phyloP scores from a whole-genome alignment of 37 sponge, comb jelly and placozoan genomes.

The Eunapius fragilis region DNA sequence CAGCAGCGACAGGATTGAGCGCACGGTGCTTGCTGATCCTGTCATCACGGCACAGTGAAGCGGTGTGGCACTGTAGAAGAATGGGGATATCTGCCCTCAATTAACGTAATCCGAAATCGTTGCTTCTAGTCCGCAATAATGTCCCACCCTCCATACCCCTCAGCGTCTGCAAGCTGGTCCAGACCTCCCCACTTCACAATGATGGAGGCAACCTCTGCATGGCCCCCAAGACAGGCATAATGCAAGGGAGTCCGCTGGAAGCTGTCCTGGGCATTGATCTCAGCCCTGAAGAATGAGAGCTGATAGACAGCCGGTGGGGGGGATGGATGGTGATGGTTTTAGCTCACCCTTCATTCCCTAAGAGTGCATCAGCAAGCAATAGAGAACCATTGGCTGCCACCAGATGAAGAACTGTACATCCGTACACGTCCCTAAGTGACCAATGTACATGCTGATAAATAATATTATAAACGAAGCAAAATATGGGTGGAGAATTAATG shows the following conservation, averaged over 20 bases:
- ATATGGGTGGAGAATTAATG: no score
- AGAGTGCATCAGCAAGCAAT: constrained; percentile 48
- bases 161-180: constrained; percentile 60
- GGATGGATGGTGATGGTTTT: neutral
- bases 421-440: constrained; percentile 55
- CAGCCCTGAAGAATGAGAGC: constrained; percentile 21
- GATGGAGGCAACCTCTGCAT: constrained; percentile 24
- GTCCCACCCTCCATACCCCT: constrained; percentile 26
- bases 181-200: constrained; percentile 50
- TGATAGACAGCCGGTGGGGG: no score
- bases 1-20: constrained; percentile 15
- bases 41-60: constrained; percentile 79
- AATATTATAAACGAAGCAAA: no score
- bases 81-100: no score
- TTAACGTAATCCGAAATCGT: neutral
- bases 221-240: constrained; percentile 47
- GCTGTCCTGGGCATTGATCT: constrained; percentile 55
- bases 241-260: constrained; percentile 72
- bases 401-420: constrained; percentile 69
- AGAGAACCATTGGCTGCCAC: constrained; percentile 58
- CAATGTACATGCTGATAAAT: neutral
- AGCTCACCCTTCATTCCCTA: constrained; percentile 45
- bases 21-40: constrained; percentile 22
- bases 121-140: neutral
- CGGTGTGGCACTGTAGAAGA: constrained; percentile 59